Percentiles rank a stretch among this genome's conserved stretches.
Evolutionary conservation across 1,140 invertebrate species (phyloP).

Genomic region (Macrocentrus cingulum): DNA sequence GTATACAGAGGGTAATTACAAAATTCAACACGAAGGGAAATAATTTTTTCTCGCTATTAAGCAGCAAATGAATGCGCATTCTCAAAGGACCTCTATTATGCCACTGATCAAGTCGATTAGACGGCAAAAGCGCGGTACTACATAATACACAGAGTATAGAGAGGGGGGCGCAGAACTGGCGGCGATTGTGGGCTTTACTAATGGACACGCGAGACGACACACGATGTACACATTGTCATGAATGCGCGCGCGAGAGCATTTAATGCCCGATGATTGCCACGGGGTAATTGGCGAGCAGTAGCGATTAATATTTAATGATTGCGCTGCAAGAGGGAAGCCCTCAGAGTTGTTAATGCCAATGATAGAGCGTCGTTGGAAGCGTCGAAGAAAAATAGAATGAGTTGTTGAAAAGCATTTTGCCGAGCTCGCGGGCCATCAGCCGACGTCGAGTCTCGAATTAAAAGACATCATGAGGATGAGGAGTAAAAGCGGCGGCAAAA

Average conservation of each 20-base stretch:
- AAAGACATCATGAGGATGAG: no score
- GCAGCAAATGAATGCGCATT: neutral
- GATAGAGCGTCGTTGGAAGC: neutral
- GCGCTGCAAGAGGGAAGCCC: neutral
- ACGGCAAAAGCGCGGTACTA: neutral
- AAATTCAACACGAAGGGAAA: no score
- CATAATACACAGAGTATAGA: no score
- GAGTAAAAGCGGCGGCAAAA: no score
- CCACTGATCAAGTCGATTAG: neutral
- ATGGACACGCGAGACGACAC: constrained; percentile 1
- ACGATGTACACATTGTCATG: neutral
- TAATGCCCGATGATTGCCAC: constrained; percentile 15
- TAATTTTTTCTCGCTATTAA: no score
- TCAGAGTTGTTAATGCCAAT: neutral
- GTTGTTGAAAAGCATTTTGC: no score
- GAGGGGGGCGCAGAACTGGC: no score
- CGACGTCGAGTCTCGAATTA: no score
- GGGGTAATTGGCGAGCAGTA: constrained; percentile 7
- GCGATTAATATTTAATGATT: constrained; percentile 26
- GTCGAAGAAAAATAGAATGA: constrained; percentile 1
- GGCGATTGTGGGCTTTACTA: neutral
- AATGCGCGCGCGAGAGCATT: neutral
- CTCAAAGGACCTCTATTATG: neutral
- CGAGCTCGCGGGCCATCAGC: no score
- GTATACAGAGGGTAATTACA: neutral